phyloP scores from a whole-genome alignment of 2,888 invertebrate genomes.

The Drosophila mimica region DNA sequence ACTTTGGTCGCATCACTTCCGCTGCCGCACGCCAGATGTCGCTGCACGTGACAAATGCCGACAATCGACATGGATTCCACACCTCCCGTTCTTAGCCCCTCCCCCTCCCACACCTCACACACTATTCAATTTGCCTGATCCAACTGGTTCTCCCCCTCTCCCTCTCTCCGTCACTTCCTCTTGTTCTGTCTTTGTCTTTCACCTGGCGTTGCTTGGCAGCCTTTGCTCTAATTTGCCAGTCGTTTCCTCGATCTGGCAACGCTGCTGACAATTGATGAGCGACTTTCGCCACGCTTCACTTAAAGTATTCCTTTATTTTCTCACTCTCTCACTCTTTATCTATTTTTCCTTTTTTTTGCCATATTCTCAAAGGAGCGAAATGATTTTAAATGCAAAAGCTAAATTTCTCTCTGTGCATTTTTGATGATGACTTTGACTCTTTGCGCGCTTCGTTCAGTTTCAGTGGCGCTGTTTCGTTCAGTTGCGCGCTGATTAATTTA shows the following conservation, averaged over 20 bases:
- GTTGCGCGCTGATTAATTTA: slow-evolving; percentile 59
- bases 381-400: slow-evolving; percentile 49
- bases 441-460: slow-evolving; percentile 11
- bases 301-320: background rate
- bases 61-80: slow-evolving; percentile 56
- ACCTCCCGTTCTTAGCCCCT: background rate
- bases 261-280: slow-evolving; percentile 51
- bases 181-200: background rate
- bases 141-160: background rate
- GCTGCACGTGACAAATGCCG: slow-evolving; percentile 71
- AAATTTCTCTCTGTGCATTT: slow-evolving; percentile 40
- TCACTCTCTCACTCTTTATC: background rate
- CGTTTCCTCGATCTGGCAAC: slow-evolving; percentile 32
- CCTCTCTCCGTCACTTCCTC: background rate
- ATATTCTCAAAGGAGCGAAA: slow-evolving; percentile 41
- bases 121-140: slow-evolving; percentile 18
- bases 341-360: background rate
- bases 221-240: slow-evolving; percentile 57
- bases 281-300: slow-evolving; percentile 23
- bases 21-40: slow-evolving; percentile 54
- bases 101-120: background rate
- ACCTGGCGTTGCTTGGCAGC: slow-evolving; percentile 18
- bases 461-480: slow-evolving; percentile 9
- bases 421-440: slow-evolving; percentile 26
- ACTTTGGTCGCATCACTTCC: slow-evolving; percentile 47